These are phyloP conservation scores for Triplophysa rosa DNA, from an alignment of 2,113 vertebrate species.

Conservation along the genomic window DNA sequence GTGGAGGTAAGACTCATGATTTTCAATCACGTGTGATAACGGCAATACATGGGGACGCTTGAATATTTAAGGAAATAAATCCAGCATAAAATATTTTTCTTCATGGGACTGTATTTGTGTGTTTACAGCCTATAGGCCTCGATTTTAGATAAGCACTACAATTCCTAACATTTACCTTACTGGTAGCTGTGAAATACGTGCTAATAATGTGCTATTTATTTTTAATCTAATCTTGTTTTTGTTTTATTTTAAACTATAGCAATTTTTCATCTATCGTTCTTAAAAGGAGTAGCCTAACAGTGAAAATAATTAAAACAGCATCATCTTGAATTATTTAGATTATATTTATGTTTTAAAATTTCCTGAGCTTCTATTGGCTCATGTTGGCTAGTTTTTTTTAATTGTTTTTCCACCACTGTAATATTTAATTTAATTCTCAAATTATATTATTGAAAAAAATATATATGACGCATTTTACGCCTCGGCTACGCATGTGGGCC, in stretches of 20 bases:
- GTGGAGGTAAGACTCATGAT: slow-evolving; percentile 56
- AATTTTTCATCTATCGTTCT: background rate
- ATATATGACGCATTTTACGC: background rate
- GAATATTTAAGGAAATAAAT: slow-evolving; percentile 3
- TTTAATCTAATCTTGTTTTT: background rate
- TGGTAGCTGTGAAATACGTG: background rate
- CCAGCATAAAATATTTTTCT: background rate
- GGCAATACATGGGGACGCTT: background rate
- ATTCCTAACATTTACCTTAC: background rate
- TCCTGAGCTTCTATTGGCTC: no score
- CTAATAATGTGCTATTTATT: background rate
- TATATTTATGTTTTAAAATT: no score
- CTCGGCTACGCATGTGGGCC: background rate
- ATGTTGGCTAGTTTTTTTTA: no score
- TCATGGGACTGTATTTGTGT: background rate
- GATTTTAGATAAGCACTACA: background rate
- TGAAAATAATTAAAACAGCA: background rate
- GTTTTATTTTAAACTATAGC: no score
- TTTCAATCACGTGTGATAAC: slow-evolving; percentile 45
- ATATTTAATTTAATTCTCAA: no score
- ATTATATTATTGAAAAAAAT: background rate
- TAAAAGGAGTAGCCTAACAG: background rate
- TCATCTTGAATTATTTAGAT: background rate
- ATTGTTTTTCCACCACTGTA: no score
- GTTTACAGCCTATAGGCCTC: background rate